Conservation (phyloP, 2,888 invertebrate genomes). For the Linnaemya tessellans region DNA sequence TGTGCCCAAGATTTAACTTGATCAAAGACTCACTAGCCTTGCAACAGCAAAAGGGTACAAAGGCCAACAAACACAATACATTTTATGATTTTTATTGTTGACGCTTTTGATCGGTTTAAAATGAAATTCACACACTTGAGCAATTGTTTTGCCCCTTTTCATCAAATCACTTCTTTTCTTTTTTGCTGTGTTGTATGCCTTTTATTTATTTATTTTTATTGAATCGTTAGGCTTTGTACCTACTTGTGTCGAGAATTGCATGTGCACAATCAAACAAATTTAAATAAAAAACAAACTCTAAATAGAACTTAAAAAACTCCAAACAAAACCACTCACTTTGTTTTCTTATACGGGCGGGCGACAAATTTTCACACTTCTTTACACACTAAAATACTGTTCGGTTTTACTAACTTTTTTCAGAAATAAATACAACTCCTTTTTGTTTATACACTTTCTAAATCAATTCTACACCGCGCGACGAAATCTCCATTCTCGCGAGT, state of each 20-base stretch:
- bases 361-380: slow-evolving; percentile 47
- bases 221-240: not conserved
- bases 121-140: slow-evolving; percentile 49
- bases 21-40: not conserved
- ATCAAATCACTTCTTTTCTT: slow-evolving; percentile 22
- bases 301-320: slow-evolving; percentile 26
- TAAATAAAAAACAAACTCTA: not conserved
- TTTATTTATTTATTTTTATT: slow-evolving; percentile 20
- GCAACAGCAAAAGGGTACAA: not conserved
- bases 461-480: slow-evolving; percentile 62
- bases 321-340: slow-evolving; percentile 48
- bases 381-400: slow-evolving; percentile 58
- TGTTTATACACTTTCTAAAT: slow-evolving; percentile 47
- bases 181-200: slow-evolving; percentile 32
- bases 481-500: slow-evolving; percentile 56
- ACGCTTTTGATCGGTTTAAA: slow-evolving; percentile 35
- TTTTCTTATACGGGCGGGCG: slow-evolving; percentile 54
- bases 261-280: slow-evolving; percentile 19
- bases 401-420: slow-evolving; percentile 24
- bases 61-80: slow-evolving; percentile 16
- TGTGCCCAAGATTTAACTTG: not conserved
- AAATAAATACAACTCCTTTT: slow-evolving; percentile 17
- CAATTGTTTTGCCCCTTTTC: slow-evolving; percentile 44
- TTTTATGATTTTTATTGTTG: slow-evolving; percentile 34
- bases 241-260: slow-evolving; percentile 34